Evolutionary conservation across 2,113 vertebrate genomes (phyloP).

Genomic region (Solenodon paradoxus): DNA sequence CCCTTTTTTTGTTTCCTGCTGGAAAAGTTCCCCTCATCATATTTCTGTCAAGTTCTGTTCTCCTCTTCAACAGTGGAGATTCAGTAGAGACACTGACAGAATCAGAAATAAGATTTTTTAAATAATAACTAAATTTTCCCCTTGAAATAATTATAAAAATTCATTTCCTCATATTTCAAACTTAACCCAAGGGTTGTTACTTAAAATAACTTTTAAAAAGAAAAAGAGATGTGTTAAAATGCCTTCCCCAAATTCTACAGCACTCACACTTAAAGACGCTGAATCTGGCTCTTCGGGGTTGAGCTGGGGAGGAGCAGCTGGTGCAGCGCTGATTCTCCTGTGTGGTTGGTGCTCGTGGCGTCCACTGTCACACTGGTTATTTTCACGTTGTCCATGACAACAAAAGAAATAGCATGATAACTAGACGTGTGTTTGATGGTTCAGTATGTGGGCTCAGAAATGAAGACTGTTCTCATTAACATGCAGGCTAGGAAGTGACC

Average conservation of each 20-base stretch:
- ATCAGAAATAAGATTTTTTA: slow-evolving; percentile 21
- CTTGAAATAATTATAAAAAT: not conserved
- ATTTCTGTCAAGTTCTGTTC: slow-evolving; percentile 17
- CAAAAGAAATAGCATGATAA: not conserved
- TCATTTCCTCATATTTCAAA: not conserved
- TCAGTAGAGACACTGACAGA: not conserved
- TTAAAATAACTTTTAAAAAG: not conserved
- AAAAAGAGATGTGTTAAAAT: not conserved
- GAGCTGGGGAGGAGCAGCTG: not conserved
- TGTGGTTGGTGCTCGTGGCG: not conserved
- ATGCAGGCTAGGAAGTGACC: not conserved
- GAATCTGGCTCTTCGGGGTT: not conserved
- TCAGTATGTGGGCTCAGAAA: not conserved
- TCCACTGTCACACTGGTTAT: not conserved
- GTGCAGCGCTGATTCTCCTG: not conserved
- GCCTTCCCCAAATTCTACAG: not conserved
- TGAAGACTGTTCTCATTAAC: not conserved
- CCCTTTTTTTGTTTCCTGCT: not conserved
- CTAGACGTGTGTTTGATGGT: not conserved
- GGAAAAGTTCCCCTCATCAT: not conserved
- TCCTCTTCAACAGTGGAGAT: not conserved
- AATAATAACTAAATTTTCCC: not conserved
- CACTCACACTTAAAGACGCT: not conserved
- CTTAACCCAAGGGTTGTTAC: not conserved
- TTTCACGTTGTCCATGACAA: not conserved